Evolutionary conservation across 2,113 vertebrate genomes (phyloP).

Genomic region (Hippocampus zosterae): DNA sequence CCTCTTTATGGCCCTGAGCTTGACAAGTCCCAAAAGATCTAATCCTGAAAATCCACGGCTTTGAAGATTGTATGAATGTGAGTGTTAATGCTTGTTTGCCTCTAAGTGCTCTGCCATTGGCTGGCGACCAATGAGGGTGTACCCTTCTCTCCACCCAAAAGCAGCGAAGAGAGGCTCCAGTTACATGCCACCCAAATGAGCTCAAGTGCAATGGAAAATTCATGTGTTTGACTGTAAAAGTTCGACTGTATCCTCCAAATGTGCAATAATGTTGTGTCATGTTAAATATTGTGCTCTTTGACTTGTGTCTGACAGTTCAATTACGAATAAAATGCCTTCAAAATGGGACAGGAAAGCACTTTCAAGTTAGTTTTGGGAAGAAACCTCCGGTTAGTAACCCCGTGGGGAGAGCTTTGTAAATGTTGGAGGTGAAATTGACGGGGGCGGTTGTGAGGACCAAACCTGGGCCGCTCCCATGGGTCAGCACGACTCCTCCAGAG

Average conservation of each 20-base stretch:
- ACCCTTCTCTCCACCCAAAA: no score
- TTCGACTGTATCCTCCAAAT: background rate
- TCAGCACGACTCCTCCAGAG: slow-evolving; percentile 93
- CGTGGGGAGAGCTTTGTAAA: background rate
- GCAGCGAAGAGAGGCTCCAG: no score
- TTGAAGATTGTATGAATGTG: no score
- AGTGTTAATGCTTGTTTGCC: no score
- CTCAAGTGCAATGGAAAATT: background rate
- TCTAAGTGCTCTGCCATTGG: no score
- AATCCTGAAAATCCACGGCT: slow-evolving; percentile 22
- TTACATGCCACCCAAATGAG: no score
- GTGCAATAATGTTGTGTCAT: background rate
- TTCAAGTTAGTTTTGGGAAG: slow-evolving; percentile 6
- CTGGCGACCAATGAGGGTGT: no score
- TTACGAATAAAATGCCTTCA: background rate
- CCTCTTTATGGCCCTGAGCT: slow-evolving; percentile 28
- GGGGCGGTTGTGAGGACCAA: background rate
- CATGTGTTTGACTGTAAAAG: background rate
- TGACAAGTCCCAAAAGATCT: slow-evolving; percentile 12
- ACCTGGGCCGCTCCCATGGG: background rate
- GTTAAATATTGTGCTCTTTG: background rate
- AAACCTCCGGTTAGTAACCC: background rate
- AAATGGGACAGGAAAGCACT: slow-evolving; percentile 53
- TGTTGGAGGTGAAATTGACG: background rate
- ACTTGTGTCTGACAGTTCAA: background rate